These are phyloP conservation scores for Sebastes matsubarae DNA, from an alignment of 2,797 vertebrate genomes.

Conservation along the genomic window DNA sequence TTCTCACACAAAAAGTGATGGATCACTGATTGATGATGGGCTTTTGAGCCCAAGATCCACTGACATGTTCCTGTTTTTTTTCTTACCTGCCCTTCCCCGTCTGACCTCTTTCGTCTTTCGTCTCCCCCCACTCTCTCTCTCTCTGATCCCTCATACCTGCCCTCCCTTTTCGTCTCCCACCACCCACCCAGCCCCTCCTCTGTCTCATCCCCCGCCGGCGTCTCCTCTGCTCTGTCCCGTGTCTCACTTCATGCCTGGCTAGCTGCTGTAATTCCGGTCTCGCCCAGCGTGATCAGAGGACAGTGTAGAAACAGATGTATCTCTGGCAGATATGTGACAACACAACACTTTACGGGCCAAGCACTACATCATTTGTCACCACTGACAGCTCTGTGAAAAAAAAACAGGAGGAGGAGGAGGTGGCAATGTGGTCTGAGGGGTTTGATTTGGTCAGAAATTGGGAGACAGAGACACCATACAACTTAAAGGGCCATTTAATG, in stretches of 20 bases:
- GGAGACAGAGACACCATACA: neutral
- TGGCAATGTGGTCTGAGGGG: conserved; percentile 4
- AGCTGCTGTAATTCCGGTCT: conserved; percentile 66
- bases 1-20: conserved; percentile 18
- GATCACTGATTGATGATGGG: conserved; percentile 43
- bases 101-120: neutral
- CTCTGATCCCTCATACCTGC: neutral
- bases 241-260: conserved; percentile 62
- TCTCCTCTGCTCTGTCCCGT: conserved; percentile 19
- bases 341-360: conserved; percentile 63
- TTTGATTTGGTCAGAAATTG: conserved; percentile 8
- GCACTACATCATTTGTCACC: conserved; percentile 70
- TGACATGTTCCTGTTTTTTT: conserved; percentile 12
- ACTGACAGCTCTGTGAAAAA: conserved; percentile 59
- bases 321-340: conserved; percentile 66
- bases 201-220: neutral
- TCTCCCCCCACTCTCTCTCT: neutral
- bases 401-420: conserved; percentile 1
- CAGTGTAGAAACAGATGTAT: conserved; percentile 73
- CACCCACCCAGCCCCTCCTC: neutral
- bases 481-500: neutral
- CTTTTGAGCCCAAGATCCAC: conserved; percentile 11
- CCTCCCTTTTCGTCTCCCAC: neutral
- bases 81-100: neutral
- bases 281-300: conserved; percentile 53